A percentile compares a stretch with the other conserved stretches of the same genome.
phyloP scores from a whole-genome alignment of 2,888 invertebrate species.

The Dolomedes plantarius region DNA sequence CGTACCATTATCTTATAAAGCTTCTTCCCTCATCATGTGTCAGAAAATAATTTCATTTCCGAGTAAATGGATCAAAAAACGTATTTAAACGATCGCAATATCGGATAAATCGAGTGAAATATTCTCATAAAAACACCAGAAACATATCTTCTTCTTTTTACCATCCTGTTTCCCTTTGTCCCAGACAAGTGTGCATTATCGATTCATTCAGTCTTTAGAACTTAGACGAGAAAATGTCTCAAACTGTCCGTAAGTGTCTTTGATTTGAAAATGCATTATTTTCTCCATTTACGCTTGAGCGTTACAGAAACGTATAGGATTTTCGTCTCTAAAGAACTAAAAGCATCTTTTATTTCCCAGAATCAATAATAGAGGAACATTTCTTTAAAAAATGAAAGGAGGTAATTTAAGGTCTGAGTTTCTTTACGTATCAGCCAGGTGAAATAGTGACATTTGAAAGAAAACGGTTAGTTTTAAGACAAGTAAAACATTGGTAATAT shows the following conservation, averaged over 20 bases:
- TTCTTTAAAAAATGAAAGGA: too few species aligned
- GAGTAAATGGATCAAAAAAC: not conserved
- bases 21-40: not conserved
- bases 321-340: not conserved
- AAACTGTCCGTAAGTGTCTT: not conserved
- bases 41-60: not conserved
- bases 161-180: not conserved
- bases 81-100: not conserved
- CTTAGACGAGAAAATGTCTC: not conserved
- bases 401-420: too few species aligned
- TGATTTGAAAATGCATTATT: conserved; percentile 7
- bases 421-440: too few species aligned
- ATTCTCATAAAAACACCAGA: not conserved
- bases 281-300: conserved; percentile 4
- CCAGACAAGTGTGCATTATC: not conserved
- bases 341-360: not conserved
- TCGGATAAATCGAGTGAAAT: not conserved
- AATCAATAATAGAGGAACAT: not conserved
- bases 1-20: not conserved
- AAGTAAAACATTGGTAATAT: too few species aligned
- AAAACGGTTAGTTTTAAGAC: too few species aligned
- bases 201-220: not conserved
- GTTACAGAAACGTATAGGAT: not conserved
- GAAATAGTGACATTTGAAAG: too few species aligned
- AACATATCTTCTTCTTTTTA: not conserved